Evolutionary conservation across 2,113 vertebrate species (phyloP), one percentile per base, ranked within the genome.

Genomic region (Chrysochloris asiatica): DNA sequence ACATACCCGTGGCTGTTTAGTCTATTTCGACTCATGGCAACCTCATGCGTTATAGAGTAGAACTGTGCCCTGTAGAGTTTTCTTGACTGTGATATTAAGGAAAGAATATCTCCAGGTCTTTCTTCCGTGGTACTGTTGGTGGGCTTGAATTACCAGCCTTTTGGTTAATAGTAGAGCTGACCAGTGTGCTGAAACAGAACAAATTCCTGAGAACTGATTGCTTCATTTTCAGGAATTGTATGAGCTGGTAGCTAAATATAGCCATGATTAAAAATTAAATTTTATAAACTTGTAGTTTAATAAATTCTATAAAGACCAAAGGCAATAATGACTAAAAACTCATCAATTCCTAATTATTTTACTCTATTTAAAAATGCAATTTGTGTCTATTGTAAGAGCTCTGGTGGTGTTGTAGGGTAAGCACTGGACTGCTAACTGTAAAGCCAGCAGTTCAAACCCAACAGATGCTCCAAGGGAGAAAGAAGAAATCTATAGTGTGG

Each of bases 271-370:
- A 86, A 91, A 65, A 90, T 86, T 80, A 90, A 90, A 77, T 83
- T 50, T 82, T 92, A 93, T 86, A 77, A 88, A 83, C 33, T 76
- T 79, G 75, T 41, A 73, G 8, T 77, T 86, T 84, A 86, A 69
- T 56, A 59, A 38, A 11, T 84, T 61, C 43, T n/a, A 92, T 79
- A 85, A 83, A 93, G 84, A 83, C 26, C 24, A 65, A 88, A 92
- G 38, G 72, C 28, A 81, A 50, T 59, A 65, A 76, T 76, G 30
- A 11, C 47, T 61, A 11, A 38, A 80, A 83, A 87, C 26, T 83
- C 83, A 61, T 76, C 38, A 30, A 48, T 67, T 92, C 33, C 72
- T 83, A 59, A 50, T 91, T 52, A 52, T 56, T 83, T 89, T 41
- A 47, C 43, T 45, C 59, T 43, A 24, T n/a, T n/a, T n/a, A n/a